Base-by-base conservation (phyloP, 2,797 vertebrate genomes). In the Chaetodon trifasciatus region DNA sequence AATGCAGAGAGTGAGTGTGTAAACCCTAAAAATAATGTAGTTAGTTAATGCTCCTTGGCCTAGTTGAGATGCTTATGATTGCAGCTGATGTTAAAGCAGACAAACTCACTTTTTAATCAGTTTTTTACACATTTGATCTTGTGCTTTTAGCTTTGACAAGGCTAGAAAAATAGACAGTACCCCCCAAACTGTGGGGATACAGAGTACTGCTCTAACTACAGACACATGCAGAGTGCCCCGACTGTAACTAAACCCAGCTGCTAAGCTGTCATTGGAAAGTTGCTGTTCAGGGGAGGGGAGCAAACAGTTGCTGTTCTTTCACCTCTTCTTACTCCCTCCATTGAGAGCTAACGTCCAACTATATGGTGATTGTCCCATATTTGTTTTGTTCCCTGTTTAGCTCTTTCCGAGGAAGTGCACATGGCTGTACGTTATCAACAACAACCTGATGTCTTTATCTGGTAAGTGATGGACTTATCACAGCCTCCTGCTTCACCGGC, bases 361-460 rank as follows among this genome's bases (percentile, higher is more conserved):
- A 2, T 15, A 1, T 39, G 5, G 4, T 86, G 28, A 88, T 74
- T 67, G 23, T 73, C 3, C 19, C 42, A 1, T 74, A 23, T 86
- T 42, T 67, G 13, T 89, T 70, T 24, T 24, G 40, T 58, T 77
- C 37, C 40, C 70, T 80, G 56, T 93, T 44, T 70, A 99, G 98
- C 93, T 99, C 79, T 99, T 99, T 87, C 98, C 98, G 3, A 94
- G 98, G 49, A 97, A 96, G 84, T 99, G 98, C 73, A 99, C 97
- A 0, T 99, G 98, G 98, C 96, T 99, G 0, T 99, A 99, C 3
- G 95, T 99, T 44, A 99, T 99, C 96, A 99, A 99, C 96, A 99
- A 99, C 93, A 98, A 97, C 92, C 94, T 99, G 79, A 99, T 99
- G 98, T 99, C 98, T 82, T 91, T 99, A 90, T 99, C 98, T 88